Percentiles rank a stretch among this genome's conserved stretches.
phyloP scores from a whole-genome alignment of 30 jellyfish, hydroid and myxozoan species.

The Calvadosia cruxmelitensis region DNA sequence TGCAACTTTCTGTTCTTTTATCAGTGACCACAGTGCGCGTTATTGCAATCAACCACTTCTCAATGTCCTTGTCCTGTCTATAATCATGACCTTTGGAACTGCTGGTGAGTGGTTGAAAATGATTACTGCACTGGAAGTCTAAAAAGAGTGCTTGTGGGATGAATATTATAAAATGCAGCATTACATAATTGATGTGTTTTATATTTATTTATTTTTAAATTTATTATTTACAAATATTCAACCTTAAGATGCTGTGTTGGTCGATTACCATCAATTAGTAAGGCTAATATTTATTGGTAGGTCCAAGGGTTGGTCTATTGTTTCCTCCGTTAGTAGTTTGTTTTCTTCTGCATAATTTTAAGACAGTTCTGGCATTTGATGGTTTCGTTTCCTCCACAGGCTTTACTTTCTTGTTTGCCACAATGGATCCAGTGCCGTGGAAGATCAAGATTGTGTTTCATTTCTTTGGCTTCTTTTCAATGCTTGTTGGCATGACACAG shows the following conservation, averaged over 20 bases:
- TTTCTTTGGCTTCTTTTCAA: slow-evolving; percentile 83
- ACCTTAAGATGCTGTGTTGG: too few relatives aligned
- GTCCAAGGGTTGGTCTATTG: too few relatives aligned
- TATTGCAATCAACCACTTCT: slow-evolving; percentile 69
- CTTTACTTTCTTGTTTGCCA: slow-evolving; percentile 61
- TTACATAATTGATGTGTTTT: not conserved
- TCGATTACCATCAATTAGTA: too few relatives aligned
- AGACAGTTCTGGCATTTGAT: too few relatives aligned
- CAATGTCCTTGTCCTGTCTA: slow-evolving; percentile 49
- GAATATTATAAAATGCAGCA: not conserved
- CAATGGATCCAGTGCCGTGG: slow-evolving; percentile 99
- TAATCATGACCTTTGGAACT: slow-evolving; percentile 79
- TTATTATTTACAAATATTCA: too few relatives aligned
- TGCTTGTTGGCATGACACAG: slow-evolving; percentile 73
- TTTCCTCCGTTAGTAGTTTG: too few relatives aligned
- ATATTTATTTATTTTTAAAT: too few relatives aligned
- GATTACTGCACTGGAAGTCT: too few relatives aligned
- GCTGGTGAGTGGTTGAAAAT: slow-evolving; percentile 27
- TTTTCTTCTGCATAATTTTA: too few relatives aligned
- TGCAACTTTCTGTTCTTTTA: too few relatives aligned
- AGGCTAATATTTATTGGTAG: too few relatives aligned
- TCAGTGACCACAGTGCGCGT: slow-evolving; percentile 40
- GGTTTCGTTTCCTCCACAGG: slow-evolving; percentile 13
- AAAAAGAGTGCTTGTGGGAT: not conserved
- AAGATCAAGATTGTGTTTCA: slow-evolving; percentile 71